Evolutionary conservation across 2,797 vertebrate species (phyloP).

Genomic region (Myotis findleyi): DNA sequence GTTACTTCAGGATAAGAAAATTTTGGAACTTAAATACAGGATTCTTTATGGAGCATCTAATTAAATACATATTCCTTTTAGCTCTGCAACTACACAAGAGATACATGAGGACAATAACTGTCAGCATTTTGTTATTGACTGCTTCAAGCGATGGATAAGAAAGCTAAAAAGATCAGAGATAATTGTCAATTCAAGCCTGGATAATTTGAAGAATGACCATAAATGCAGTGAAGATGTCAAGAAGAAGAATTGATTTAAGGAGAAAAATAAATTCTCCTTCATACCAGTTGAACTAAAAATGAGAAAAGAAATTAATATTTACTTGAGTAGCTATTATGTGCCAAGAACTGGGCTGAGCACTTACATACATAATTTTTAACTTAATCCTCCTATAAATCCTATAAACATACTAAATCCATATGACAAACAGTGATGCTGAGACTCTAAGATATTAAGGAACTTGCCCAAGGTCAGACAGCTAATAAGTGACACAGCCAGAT

Average conservation of each 20-base stretch:
- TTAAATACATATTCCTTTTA: conserved; percentile 22
- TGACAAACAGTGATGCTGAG: not conserved
- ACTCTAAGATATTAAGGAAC: conserved; percentile 16
- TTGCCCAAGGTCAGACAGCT: not conserved
- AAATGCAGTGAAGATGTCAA: not conserved
- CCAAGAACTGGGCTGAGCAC: conserved; percentile 6
- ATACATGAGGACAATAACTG: conserved; percentile 39
- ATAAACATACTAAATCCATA: conserved; percentile 10
- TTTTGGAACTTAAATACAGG: not conserved
- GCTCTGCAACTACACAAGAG: not conserved
- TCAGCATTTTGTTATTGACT: conserved; percentile 9
- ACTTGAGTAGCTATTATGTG: not conserved
- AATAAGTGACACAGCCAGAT: not conserved
- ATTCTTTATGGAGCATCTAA: not conserved
- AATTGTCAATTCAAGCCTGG: not conserved
- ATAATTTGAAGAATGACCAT: conserved; percentile 34
- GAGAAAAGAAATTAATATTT: conserved; percentile 22
- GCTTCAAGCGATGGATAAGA: not conserved
- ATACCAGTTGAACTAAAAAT: conserved; percentile 46
- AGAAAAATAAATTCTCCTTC: conserved; percentile 41
- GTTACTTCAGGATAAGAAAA: not conserved
- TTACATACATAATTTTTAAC: not conserved
- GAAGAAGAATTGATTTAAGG: conserved; percentile 30
- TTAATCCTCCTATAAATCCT: conserved; percentile 9
- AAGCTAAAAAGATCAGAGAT: conserved; percentile 23